Evolutionary conservation across 2,113 vertebrate genomes (phyloP), one percentile per base, ranked within the genome.

Genomic region (Sterrhoptilus dennistouni): DNA sequence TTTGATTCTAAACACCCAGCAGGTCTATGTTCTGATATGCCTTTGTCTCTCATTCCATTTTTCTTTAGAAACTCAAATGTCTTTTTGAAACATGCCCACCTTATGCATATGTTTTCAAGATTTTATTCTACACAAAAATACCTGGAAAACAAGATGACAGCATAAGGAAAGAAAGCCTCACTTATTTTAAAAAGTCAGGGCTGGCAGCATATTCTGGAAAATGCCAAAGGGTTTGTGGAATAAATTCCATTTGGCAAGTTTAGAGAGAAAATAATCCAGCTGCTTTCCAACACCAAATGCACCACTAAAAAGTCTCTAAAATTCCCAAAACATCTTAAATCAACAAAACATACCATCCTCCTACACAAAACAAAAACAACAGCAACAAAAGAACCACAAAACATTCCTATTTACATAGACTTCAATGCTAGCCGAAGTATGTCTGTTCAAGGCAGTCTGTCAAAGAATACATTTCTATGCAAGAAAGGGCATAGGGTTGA

Each of bases 191-290:
- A 68, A 85, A 74, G 17, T 45, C 38, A 49, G 22, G 17, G 12
- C 54, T 92, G 83, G 63, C 75, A 83, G 38, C n/a, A 74, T 44
- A n/a, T 53, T 83, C 75, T 96, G 47, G 59, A 94, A 96, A 92
- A 92, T 61, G 76, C 79, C 77, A 68, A 84, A 91, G 78, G 50
- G 57, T 54, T 87, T 87, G 57, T 74, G 45, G 86, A 95, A 95
- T 91, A 91, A 96, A 95, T 96, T 92, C 52, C 36, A 79, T 83
- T 77, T 89, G 76, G 83, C 63, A 94, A 87, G 50, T 75, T 89
- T n/a, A 54, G 70, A 96, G 92, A 95, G 86, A 89, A 95, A 96
- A 94, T 74, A 75, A 72, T 56, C 44, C 83, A 92, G 77, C 52
- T 91, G 86, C 74, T 90, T 95, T 92, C 70, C 94, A 83, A 90